Conservation (phyloP, 2,797 vertebrate species). For the Myoxocephalus aenaeus region DNA sequence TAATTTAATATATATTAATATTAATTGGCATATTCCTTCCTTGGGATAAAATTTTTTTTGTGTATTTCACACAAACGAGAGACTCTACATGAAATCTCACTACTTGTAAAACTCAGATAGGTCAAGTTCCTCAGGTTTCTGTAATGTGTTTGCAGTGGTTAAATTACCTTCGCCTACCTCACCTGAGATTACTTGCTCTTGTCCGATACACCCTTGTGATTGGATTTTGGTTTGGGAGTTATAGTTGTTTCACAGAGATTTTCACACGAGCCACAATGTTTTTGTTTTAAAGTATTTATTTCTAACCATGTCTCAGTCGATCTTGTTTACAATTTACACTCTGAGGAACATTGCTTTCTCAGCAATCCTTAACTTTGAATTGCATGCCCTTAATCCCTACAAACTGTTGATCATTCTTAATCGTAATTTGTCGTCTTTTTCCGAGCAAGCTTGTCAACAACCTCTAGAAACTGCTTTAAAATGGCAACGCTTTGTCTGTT, state of each 20-base stretch:
- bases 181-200: background rate
- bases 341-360: background rate
- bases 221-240: background rate
- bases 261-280: background rate
- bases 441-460: background rate
- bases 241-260: background rate
- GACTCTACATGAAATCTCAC: background rate
- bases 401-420: background rate
- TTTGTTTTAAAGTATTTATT: background rate
- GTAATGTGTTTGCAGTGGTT: background rate
- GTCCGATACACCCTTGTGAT: background rate
- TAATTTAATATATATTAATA: too few relatives aligned
- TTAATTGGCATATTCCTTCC: background rate
- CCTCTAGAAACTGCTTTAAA: conserved; percentile 10
- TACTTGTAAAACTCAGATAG: background rate
- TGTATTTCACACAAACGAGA: background rate
- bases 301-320: background rate
- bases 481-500: conserved; percentile 2
- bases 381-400: background rate
- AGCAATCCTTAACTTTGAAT: background rate
- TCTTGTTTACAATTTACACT: background rate
- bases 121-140: background rate
- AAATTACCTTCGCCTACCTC: background rate
- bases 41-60: background rate
- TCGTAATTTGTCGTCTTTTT: background rate